Base-by-base conservation (phyloP, 1,140 invertebrate genomes). In the Zaprionus camerounensis region DNA sequence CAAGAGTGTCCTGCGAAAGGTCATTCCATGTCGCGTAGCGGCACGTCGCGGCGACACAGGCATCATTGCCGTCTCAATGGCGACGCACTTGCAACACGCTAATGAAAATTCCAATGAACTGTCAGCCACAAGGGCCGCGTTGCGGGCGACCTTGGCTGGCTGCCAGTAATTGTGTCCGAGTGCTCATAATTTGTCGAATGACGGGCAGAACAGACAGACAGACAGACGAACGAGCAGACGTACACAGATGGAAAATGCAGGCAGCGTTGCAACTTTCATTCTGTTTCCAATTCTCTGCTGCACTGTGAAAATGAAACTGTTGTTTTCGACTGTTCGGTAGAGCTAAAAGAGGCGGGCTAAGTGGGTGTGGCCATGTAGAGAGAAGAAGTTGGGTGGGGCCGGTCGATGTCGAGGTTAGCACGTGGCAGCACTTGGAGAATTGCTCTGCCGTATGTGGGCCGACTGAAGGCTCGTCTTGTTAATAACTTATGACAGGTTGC, bases 71-170 rank as follows among this genome's bases (percentile, higher is more conserved):
- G 84, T 87, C 84, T 87, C 84, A 69, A 88, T 87, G 84, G 84
- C 84, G 84, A 71, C 85, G 31, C 84, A 90, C 78, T 84, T 88
- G 84, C 73, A 90, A 85, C 78, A 81, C 20, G 46, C 85, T 90
- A 88, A 88, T 88, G 84, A 88, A 88, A 90, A 90, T 76, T 84
- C 81, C 85, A 81, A 77, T 85, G 78, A 81, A 80, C 84, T 81
- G 84, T 80, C 85, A 79, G 82, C 68, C 66, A 65, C 68, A 49
- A 57, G 58, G 65, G 55, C 73, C 31, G 78, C 69, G 78, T 81
- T 74, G 31, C 17, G 11, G 71, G 65, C 57, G 81, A 55, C 84
- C 81, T 88, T 88, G 84, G 84, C 85, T 79, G 36, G 71, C 62
- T 81, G 84, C 85, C 84, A 88, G 72, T 74, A 85, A 88, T 84